These are phyloP conservation scores for Lepidochitona cinerea DNA, from an alignment of 2,888 invertebrate species.

Conservation along the genomic window DNA sequence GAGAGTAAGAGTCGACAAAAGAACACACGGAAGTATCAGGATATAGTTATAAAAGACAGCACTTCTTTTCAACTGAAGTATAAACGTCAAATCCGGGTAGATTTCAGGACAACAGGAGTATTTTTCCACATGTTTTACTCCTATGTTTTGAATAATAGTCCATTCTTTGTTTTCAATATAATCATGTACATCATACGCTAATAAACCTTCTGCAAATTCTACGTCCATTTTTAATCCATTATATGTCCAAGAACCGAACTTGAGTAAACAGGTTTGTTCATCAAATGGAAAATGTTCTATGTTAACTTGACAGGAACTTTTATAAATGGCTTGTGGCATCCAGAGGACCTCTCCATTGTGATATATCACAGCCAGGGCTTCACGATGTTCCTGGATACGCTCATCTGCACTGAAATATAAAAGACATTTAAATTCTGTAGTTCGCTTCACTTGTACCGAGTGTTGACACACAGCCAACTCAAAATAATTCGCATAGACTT, in stretches of 20 bases:
- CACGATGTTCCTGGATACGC: slow-evolving; percentile 66
- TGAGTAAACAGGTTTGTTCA: slow-evolving; percentile 66
- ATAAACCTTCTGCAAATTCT: slow-evolving; percentile 32
- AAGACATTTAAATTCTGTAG: too few species aligned
- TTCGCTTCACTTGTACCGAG: too few species aligned
- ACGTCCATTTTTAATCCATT: slow-evolving; percentile 65
- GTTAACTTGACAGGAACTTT: slow-evolving; percentile 69
- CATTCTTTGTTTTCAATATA: slow-evolving; percentile 70
- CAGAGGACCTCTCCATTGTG: slow-evolving; percentile 52
- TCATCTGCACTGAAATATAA: slow-evolving; percentile 69
- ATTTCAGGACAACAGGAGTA: slow-evolving; percentile 66
- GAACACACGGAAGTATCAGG: slow-evolving; percentile 70
- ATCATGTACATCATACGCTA: slow-evolving; percentile 46
- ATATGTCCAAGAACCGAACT: slow-evolving; percentile 71
- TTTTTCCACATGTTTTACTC: slow-evolving; percentile 47
- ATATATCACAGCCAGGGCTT: slow-evolving; percentile 65
- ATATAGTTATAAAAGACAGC: slow-evolving; percentile 70
- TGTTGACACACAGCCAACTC: too few species aligned
- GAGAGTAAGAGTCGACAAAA: slow-evolving; percentile 69
- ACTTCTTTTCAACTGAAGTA: slow-evolving; percentile 55
- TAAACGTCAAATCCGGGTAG: slow-evolving; percentile 66
- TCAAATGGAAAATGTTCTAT: slow-evolving; percentile 70
- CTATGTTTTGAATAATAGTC: slow-evolving; percentile 62
- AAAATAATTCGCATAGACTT: too few species aligned
- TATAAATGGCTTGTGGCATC: slow-evolving; percentile 62